Evolutionary conservation across 1,140 invertebrate species (phyloP).

Genomic region (Megathymus violae): DNA sequence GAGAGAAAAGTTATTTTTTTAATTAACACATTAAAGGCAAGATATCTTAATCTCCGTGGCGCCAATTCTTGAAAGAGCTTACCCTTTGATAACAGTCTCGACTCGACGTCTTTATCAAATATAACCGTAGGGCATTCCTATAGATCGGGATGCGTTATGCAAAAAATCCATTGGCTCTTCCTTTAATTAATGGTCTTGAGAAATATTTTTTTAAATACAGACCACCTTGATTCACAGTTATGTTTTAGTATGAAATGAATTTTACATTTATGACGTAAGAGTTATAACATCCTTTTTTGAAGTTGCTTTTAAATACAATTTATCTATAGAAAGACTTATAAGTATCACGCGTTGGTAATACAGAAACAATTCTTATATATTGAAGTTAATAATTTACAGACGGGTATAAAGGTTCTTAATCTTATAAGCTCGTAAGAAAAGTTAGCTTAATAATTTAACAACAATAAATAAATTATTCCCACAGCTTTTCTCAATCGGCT

Average conservation of each 20-base stretch:
- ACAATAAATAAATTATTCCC: constrained; percentile 1
- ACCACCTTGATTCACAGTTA: constrained; percentile 56
- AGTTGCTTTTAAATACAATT: background rate
- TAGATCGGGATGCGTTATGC: constrained; percentile 67
- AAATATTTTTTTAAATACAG: constrained; percentile 52
- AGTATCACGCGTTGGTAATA: background rate
- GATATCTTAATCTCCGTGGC: constrained; percentile 81
- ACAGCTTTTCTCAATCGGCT: background rate
- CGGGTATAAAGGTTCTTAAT: background rate
- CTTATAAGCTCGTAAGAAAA: background rate
- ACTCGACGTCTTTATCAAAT: constrained; percentile 73
- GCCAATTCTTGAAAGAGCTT: constrained; percentile 78
- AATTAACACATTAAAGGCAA: constrained; percentile 80
- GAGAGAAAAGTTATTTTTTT: constrained; percentile 78
- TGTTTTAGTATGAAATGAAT: background rate
- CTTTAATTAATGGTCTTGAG: constrained; percentile 67
- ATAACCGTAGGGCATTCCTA: constrained; percentile 65
- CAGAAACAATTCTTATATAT: background rate
- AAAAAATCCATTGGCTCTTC: constrained; percentile 69
- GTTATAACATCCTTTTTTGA: background rate
- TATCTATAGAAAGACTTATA: background rate
- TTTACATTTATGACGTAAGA: background rate
- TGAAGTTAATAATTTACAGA: background rate
- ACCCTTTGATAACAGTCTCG: constrained; percentile 74
- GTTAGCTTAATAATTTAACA: background rate